Conservation (phyloP, 1,140 invertebrate genomes). For the Drosophila melanica region DNA sequence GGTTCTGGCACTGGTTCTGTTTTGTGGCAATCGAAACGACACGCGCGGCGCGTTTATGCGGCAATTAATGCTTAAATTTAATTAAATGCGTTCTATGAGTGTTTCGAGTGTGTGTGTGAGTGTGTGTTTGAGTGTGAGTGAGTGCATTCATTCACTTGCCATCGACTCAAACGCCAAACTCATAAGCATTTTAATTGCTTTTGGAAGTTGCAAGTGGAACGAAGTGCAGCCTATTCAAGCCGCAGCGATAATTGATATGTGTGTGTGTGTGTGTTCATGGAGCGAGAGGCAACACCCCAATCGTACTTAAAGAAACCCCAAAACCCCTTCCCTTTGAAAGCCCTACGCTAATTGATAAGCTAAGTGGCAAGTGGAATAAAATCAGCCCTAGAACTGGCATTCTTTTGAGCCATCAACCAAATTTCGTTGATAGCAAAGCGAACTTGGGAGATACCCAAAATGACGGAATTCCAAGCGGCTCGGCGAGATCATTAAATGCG, state of each 20-base stretch:
- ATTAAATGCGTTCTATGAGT: conserved; percentile 70
- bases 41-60: conserved; percentile 69
- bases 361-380: conserved; percentile 60
- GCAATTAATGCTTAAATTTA: conserved; percentile 77
- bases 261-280: not conserved
- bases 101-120: conserved; percentile 5
- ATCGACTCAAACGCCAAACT: not conserved
- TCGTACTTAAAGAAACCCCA: not conserved
- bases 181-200: conserved; percentile 37
- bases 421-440: not conserved
- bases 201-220: conserved; percentile 25
- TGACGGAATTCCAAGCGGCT: conserved; percentile 21
- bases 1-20: conserved; percentile 4
- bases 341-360: conserved; percentile 74
- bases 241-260: conserved; percentile 42
- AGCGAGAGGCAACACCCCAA: not conserved
- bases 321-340: conserved; percentile 1
- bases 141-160: conserved; percentile 7
- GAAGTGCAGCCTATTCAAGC: not conserved
- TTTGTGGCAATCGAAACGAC: conserved; percentile 70
- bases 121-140: conserved; percentile 6
- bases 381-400: conserved; percentile 9
- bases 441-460: too few species aligned
- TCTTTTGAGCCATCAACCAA: not conserved
- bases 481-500: conserved; percentile 58